Conservation (phyloP, 2,888 invertebrate genomes). For the Rosalia funebris region DNA sequence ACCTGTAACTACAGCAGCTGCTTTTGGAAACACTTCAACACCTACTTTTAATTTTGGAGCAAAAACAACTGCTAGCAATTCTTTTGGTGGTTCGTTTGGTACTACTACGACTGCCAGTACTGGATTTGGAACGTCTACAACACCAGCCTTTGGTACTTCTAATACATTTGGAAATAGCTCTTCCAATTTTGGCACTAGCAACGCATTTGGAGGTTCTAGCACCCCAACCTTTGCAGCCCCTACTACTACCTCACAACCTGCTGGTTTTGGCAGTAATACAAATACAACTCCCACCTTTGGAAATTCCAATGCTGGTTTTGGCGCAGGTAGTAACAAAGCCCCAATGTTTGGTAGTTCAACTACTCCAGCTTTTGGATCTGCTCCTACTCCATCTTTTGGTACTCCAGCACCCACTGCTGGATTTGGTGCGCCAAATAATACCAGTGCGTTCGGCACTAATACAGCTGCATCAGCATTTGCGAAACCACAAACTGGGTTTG, state of each 20-base stretch:
- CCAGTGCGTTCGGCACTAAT: constrained; percentile 2
- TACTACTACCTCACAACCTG: constrained; percentile 29
- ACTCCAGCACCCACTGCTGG: constrained; percentile 18
- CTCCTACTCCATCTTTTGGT: constrained; percentile 40
- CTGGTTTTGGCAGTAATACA: constrained; percentile 39
- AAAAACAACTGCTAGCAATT: constrained; percentile 23
- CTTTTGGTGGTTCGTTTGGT: constrained; percentile 13
- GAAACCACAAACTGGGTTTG: constrained; percentile 34
- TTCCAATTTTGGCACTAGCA: constrained; percentile 22
- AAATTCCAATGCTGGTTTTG: constrained; percentile 22
- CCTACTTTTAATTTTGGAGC: constrained; percentile 53
- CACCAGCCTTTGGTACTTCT: constrained; percentile 27
- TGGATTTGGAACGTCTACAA: constrained; percentile 34
- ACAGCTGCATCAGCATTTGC: constrained; percentile 30
- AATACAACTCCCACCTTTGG: constrained; percentile 48
- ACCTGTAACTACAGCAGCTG: constrained; percentile 24
- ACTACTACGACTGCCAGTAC: constrained; percentile 19
- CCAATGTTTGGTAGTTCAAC: constrained; percentile 13
- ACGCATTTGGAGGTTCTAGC: constrained; percentile 18
- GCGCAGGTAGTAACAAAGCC: constrained; percentile 11
- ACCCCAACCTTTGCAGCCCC: constrained; percentile 35
- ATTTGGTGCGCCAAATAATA: constrained; percentile 9
- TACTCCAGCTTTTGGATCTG: constrained; percentile 20
- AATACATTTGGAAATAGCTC: constrained; percentile 21
- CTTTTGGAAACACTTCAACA: constrained; percentile 11